Evolutionary conservation across 1,140 invertebrate species (phyloP).

Genomic region (Sycophila sp.): DNA sequence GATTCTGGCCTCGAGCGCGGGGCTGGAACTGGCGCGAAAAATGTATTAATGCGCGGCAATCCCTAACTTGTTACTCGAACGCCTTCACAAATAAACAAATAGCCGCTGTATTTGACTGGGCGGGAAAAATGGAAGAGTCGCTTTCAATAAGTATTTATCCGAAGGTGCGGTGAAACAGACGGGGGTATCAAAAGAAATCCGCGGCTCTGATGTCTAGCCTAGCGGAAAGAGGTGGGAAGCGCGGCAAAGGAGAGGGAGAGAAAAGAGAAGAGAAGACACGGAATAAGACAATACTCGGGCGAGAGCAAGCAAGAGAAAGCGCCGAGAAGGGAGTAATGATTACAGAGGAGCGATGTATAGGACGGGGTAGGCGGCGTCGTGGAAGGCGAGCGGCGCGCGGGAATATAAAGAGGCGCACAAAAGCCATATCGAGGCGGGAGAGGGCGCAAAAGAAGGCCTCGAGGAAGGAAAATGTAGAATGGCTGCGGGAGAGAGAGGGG

Average conservation of each 20-base stretch:
- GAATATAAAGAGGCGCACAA: constrained; percentile 21
- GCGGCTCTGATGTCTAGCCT: too few species aligned
- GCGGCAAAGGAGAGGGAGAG: background rate
- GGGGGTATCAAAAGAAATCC: too few species aligned
- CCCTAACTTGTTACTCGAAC: too few species aligned
- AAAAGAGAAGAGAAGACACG: background rate
- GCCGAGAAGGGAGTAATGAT: background rate
- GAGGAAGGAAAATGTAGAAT: constrained; percentile 9
- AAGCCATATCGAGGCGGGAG: too few species aligned
- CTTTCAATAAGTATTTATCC: constrained; percentile 24
- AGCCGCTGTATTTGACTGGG: too few species aligned
- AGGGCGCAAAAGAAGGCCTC: constrained; percentile 17
- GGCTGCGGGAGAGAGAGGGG: constrained; percentile 33
- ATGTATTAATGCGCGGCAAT: too few species aligned
- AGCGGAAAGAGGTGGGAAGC: background rate
- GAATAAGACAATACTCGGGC: constrained; percentile 24
- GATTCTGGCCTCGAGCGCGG: too few species aligned
- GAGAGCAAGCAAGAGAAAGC: constrained; percentile 15
- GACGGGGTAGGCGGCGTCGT: constrained; percentile 8
- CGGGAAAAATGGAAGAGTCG: constrained; percentile 12
- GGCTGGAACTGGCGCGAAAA: too few species aligned
- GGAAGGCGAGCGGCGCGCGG: constrained; percentile 5
- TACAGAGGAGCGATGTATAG: constrained; percentile 13
- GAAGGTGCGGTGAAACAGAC: too few species aligned
- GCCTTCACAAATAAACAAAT: too few species aligned